Percentiles rank a stretch among this genome's conserved stretches.
These are phyloP conservation scores for Megalops atlanticus DNA, from an alignment of 2,113 vertebrate genomes.

Conservation along the genomic window DNA sequence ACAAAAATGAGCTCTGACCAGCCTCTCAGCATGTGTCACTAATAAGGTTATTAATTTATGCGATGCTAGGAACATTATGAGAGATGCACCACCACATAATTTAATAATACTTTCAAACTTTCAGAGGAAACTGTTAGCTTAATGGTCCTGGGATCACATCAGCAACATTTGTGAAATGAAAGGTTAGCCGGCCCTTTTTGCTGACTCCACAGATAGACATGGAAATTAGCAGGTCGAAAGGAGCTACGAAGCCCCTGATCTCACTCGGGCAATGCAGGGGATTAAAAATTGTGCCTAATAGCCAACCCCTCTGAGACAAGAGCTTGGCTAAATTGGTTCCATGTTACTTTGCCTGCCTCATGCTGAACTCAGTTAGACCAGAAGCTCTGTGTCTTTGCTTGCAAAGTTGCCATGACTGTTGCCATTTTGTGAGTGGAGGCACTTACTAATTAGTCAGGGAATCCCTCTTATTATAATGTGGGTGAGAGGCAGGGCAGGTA, in stretches of 20 bases:
- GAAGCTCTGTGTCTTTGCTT: conserved; percentile 43
- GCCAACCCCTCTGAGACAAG: conserved; percentile 55
- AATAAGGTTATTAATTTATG: conserved; percentile 52
- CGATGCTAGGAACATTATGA: conserved; percentile 48
- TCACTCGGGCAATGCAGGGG: conserved; percentile 55
- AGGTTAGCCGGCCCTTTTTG: conserved; percentile 44
- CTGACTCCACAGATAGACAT: conserved; percentile 64
- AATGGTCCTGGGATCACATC: conserved; percentile 56
- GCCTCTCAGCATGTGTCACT: conserved; percentile 41
- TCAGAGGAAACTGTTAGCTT: conserved; percentile 52
- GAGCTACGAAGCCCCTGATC: conserved; percentile 45
- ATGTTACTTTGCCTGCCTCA: conserved; percentile 36
- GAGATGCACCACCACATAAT: conserved; percentile 54
- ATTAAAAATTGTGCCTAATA: conserved; percentile 58
- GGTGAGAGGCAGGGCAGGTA: conserved; percentile 62
- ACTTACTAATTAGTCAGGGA: conserved; percentile 71
- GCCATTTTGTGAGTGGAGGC: conserved; percentile 49
- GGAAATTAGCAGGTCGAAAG: conserved; percentile 56
- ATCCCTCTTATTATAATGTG: conserved; percentile 60
- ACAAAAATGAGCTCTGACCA: conserved; percentile 34
- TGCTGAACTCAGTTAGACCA: background rate
- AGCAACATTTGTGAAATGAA: conserved; percentile 55
- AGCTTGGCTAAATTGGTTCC: conserved; percentile 59
- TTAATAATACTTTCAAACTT: conserved; percentile 57
- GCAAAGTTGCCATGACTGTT: conserved; percentile 50